Percentiles rank a stretch among this genome's conserved stretches.
Evolutionary conservation across 1,140 invertebrate species (phyloP).

Genomic region (Megathymus violae): DNA sequence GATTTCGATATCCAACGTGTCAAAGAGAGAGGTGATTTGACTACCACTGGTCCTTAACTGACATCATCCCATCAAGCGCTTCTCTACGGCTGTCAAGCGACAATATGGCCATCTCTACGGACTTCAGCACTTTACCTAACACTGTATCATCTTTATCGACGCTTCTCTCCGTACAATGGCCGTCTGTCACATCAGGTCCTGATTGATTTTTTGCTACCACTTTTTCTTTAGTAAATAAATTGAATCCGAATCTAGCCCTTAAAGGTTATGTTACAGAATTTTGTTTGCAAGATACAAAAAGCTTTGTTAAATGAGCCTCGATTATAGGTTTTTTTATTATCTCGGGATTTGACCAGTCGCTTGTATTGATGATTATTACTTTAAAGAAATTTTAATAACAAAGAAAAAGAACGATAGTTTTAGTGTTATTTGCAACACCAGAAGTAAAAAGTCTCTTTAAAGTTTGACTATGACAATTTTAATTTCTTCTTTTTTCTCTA

Average conservation of each 20-base stretch:
- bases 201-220: constrained; percentile 75
- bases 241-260: constrained; percentile 56
- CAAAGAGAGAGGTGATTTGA: constrained; percentile 30
- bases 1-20: constrained; percentile 25
- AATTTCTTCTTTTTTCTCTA: constrained; percentile 3
- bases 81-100: constrained; percentile 62
- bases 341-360: constrained; percentile 1
- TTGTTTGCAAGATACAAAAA: constrained; percentile 44
- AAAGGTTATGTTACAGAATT: constrained; percentile 37
- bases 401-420: too few relatives aligned
- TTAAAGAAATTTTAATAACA: background rate
- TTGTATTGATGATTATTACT: constrained; percentile 2
- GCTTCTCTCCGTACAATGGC: constrained; percentile 68
- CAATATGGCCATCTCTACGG: constrained; percentile 70
- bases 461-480: background rate
- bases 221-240: constrained; percentile 65
- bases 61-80: constrained; percentile 49
- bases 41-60: constrained; percentile 47
- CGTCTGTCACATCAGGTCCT: constrained; percentile 73
- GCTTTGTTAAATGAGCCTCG: constrained; percentile 32
- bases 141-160: constrained; percentile 64
- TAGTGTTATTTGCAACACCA: background rate
- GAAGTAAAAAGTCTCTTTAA: constrained; percentile 3
- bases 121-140: constrained; percentile 50
- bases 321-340: constrained; percentile 19